Evolutionary conservation across 2,888 invertebrate genomes (phyloP), one percentile per base, ranked within the genome.

Genomic region (Pardosa pseudoannulata): DNA sequence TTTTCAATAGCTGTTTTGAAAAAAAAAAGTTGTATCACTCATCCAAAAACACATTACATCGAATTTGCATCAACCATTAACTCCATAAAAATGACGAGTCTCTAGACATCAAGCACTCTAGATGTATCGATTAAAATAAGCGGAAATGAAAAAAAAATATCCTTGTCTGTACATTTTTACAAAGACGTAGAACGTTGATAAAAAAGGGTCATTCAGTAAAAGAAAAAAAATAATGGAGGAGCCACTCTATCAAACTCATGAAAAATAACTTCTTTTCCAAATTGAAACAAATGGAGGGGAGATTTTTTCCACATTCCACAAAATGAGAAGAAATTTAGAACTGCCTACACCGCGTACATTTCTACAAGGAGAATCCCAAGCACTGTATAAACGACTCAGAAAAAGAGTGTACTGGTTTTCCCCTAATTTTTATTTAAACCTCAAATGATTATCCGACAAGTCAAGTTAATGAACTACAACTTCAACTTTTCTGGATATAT

Each of bases 381-480:
- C 16, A 39, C 16, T 7, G 36, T 27, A n/a, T 28, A 39, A 74
- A 64, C 13, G 28, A 62, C 62, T 41, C 29, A 62, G 46, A 32
- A 27, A 16, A n/a, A 31, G 27, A 64, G 1, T 23, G 23, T 28
- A 19, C 67, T 23, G 62, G 62, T 67, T 67, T 62, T 67, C 29
- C n/a, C n/a, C 71, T 70, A 81, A 76, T 83, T 83, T 83, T 83
- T 83, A 83, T 83, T 83, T 83, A 71, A 83, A 83, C 82, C 75
- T 46, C 32, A 71, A 83, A 19, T 83, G 82, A 83, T 83, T 83
- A 83, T 76, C 76, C 82, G 81, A 82, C 71, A 65, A 76, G 71
- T 75, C 76, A 72, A 65, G 76, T 83, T 76, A 76, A 83, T 83
- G 75, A 83, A 76, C 82, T 74, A 62, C 74, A 74, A 74, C 62